Conservation (phyloP, 2,888 invertebrate genomes). For the Eristalis pertinax region DNA sequence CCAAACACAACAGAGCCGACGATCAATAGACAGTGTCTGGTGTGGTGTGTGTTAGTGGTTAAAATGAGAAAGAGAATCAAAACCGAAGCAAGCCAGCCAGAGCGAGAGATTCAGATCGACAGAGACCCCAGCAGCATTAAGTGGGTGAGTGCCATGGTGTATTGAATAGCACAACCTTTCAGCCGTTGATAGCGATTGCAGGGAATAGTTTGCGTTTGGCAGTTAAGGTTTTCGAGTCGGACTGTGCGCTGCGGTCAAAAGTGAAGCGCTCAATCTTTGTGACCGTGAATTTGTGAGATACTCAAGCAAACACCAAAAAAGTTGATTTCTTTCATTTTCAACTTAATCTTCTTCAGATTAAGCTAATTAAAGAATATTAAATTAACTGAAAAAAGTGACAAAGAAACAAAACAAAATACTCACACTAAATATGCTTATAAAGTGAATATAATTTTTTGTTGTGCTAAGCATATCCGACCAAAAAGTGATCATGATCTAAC, state of each 20-base stretch:
- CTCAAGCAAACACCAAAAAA: constrained; percentile 34
- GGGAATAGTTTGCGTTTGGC: constrained; percentile 47
- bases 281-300: constrained; percentile 48
- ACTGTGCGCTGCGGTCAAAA: constrained; percentile 63
- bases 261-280: constrained; percentile 56
- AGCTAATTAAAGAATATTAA: constrained; percentile 25
- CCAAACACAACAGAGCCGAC: background rate
- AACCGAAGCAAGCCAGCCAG: constrained; percentile 2
- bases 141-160: constrained; percentile 39
- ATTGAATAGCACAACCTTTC: constrained; percentile 63
- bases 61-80: background rate
- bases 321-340: constrained; percentile 40
- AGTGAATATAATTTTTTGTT: constrained; percentile 41
- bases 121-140: constrained; percentile 22
- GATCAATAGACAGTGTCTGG: background rate
- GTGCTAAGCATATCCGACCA: constrained; percentile 37
- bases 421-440: constrained; percentile 59
- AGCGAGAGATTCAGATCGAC: constrained; percentile 48
- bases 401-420: constrained; percentile 21
- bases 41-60: background rate
- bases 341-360: constrained; percentile 4
- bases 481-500: constrained; percentile 64
- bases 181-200: constrained; percentile 61
- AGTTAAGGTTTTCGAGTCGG: constrained; percentile 66
- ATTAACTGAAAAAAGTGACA: constrained; percentile 31